These are phyloP conservation scores for Oenanthe melanoleuca DNA, from an alignment of 2,113 vertebrate species.

Conservation along the genomic window DNA sequence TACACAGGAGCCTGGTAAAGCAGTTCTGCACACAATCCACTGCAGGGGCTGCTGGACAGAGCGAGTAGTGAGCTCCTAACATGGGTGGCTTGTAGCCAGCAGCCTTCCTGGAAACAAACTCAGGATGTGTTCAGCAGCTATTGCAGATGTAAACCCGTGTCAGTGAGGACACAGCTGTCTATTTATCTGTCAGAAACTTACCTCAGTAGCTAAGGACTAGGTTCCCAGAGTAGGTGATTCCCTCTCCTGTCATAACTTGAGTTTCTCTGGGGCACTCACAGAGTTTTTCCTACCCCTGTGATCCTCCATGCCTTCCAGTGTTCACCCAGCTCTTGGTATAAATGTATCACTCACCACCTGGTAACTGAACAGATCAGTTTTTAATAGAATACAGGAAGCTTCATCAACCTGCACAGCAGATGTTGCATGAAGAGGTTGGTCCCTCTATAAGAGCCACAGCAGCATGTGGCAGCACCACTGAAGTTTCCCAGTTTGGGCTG, in stretches of 20 bases:
- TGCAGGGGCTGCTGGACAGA: neutral
- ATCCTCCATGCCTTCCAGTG: neutral
- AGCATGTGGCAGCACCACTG: neutral
- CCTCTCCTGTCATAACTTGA: neutral
- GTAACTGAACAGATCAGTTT: neutral
- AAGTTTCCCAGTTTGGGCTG: neutral
- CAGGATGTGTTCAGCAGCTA: neutral
- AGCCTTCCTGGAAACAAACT: neutral
- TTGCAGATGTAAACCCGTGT: neutral
- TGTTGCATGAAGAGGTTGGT: neutral
- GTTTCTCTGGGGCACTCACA: neutral
- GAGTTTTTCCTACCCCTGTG: neutral
- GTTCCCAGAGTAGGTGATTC: neutral
- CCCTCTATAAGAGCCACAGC: neutral
- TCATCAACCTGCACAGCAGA: neutral
- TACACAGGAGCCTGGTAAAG: neutral
- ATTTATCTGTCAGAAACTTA: neutral
- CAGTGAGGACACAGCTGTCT: neutral
- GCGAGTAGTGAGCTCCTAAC: rapidly evolving
- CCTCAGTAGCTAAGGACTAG: neutral
- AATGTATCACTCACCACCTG: neutral
- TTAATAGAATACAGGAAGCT: conserved; percentile 5
- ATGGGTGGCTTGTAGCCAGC: neutral
- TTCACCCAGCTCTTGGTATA: neutral
- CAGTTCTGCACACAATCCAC: neutral